These are phyloP conservation scores for Pygoscelis antarcticus DNA, from an alignment of 2,113 vertebrate genomes.

Conservation along the genomic window DNA sequence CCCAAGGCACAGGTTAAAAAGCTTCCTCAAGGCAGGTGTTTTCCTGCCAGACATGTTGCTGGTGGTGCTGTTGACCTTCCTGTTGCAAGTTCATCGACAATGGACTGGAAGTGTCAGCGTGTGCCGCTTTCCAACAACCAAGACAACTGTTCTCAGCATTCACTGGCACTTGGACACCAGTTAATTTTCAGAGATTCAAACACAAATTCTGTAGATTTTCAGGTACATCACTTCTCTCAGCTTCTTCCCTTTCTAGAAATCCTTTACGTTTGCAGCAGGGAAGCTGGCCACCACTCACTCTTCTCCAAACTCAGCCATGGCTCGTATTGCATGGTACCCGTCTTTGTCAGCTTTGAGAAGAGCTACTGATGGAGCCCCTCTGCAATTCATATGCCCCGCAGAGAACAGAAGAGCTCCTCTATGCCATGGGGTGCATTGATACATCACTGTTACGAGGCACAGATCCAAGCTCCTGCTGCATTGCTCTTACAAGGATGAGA, in stretches of 20 bases:
- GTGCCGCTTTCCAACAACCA: background rate
- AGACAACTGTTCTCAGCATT: background rate
- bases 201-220: background rate
- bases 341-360: background rate
- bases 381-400: background rate
- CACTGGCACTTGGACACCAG: background rate
- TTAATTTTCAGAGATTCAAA: background rate
- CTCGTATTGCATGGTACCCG: background rate
- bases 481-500: background rate
- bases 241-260: background rate
- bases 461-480: background rate
- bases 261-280: background rate
- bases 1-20: background rate
- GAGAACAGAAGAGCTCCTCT: background rate
- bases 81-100: background rate
- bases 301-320: background rate
- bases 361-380: background rate
- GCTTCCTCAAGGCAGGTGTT: background rate
- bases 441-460: background rate
- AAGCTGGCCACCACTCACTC: background rate
- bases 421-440: background rate
- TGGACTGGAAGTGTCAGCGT: background rate
- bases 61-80: background rate
- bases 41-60: background rate
- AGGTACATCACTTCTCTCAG: background rate